phyloP scores from a whole-genome alignment of 2,888 invertebrate species.

The Osmoderma eremita region DNA sequence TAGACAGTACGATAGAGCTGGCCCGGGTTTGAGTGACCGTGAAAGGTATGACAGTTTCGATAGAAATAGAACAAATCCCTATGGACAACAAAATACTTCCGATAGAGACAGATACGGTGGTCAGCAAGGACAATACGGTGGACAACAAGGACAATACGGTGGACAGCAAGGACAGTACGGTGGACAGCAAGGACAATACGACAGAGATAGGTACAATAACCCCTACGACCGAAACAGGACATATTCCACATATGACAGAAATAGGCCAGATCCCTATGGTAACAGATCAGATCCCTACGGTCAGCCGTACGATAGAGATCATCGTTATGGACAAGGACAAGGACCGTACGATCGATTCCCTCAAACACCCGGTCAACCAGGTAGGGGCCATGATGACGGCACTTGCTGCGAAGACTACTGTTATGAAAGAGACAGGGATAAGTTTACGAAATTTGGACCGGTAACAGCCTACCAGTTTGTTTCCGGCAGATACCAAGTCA shows the following conservation, averaged over 20 bases:
- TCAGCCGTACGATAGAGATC: slow-evolving; percentile 45
- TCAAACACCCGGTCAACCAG: slow-evolving; percentile 6
- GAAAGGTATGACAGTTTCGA: slow-evolving; percentile 42
- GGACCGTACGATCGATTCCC: slow-evolving; percentile 28
- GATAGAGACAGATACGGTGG: slow-evolving; percentile 43
- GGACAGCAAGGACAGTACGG: slow-evolving; percentile 30
- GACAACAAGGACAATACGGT: slow-evolving; percentile 29
- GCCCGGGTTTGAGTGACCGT: slow-evolving; percentile 37
- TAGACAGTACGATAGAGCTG: slow-evolving; percentile 37
- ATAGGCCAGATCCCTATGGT: slow-evolving; percentile 39
- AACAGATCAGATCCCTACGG: slow-evolving; percentile 39
- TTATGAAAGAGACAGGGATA: slow-evolving; percentile 70
- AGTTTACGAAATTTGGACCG: slow-evolving; percentile 75
- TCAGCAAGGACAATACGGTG: slow-evolving; percentile 26
- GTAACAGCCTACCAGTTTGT: slow-evolving; percentile 82
- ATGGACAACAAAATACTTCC: slow-evolving; percentile 44
- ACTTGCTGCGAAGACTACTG: slow-evolving; percentile 70
- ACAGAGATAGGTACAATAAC: slow-evolving; percentile 30
- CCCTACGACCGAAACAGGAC: slow-evolving; percentile 31
- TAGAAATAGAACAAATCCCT: slow-evolving; percentile 43
- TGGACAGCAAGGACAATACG: slow-evolving; percentile 26
- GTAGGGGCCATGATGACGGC: slow-evolving; percentile 46
- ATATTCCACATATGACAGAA: slow-evolving; percentile 39
- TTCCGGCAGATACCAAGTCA: slow-evolving; percentile 68
- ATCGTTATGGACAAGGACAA: slow-evolving; percentile 28